Conservation (phyloP, 2,113 vertebrate genomes). For the Perca schrenkii region DNA sequence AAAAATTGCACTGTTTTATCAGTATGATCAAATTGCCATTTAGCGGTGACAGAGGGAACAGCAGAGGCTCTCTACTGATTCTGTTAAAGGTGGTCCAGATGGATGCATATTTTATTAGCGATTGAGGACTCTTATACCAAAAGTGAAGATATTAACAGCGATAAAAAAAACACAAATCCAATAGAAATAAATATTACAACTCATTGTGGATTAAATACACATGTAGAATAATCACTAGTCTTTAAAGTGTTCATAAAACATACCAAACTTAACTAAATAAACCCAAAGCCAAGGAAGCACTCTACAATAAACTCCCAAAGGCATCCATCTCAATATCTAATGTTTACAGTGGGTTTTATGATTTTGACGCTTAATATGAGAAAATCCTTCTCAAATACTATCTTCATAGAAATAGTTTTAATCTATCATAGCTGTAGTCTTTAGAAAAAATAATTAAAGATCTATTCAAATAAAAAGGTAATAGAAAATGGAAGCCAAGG, state of each 20-base stretch:
- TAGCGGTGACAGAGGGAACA: conserved; percentile 24
- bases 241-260: conserved; percentile 71
- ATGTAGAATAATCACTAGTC: conserved; percentile 79
- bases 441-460: conserved; percentile 52
- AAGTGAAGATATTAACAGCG: conserved; percentile 70
- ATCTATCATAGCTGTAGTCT: conserved; percentile 61
- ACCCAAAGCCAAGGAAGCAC: conserved; percentile 83
- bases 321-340: conserved; percentile 84
- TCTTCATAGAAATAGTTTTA: conserved; percentile 46
- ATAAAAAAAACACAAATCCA: conserved; percentile 66
- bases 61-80: conserved; percentile 35
- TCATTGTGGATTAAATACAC: conserved; percentile 84
- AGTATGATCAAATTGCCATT: conserved; percentile 60
- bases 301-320: conserved; percentile 84
- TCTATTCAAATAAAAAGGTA: conserved; percentile 55
- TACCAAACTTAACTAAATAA: conserved; percentile 85
- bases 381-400: conserved; percentile 64
- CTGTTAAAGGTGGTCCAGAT: conserved; percentile 53
- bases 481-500: conserved; percentile 66
- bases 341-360: conserved; percentile 59
- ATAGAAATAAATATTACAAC: conserved; percentile 92
- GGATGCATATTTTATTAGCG: conserved; percentile 66
- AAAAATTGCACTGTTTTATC: conserved; percentile 75
- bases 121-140: conserved; percentile 58
- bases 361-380: conserved; percentile 70